phyloP scores from a whole-genome alignment of 2,888 invertebrate genomes.

The Conops quadrifasciatus region DNA sequence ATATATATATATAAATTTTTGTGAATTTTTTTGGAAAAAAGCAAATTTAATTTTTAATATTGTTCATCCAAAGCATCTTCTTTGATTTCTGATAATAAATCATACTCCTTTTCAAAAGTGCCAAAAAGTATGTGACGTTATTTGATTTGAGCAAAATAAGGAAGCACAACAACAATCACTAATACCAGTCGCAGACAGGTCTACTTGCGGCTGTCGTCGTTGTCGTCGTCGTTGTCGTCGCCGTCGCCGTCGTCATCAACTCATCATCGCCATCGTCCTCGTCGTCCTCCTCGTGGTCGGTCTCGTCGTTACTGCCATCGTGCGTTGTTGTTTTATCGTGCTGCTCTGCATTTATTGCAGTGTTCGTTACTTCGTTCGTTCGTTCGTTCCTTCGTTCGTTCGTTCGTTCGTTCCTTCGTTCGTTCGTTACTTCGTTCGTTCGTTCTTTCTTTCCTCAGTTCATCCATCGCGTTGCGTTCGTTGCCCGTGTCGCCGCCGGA shows the following conservation, averaged over 20 bases:
- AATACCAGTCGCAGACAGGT: not conserved
- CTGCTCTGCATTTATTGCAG: not conserved
- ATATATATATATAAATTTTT: no score
- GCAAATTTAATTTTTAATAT: no score
- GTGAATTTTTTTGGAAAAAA: no score
- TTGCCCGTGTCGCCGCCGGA: not conserved
- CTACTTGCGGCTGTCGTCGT: not conserved
- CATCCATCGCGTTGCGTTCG: not conserved
- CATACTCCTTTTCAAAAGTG: constrained; percentile 7
- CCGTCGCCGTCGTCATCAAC: not conserved
- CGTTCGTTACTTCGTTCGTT: not conserved
- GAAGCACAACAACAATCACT: not conserved
- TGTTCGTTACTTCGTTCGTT: not conserved
- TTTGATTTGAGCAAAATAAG: not conserved
- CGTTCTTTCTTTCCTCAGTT: not conserved
- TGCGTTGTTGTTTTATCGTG: not conserved
- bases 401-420: not conserved
- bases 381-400: not conserved
- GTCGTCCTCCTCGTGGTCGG: not conserved
- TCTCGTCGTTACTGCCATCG: not conserved
- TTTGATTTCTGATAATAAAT: no score
- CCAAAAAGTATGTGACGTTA: constrained; percentile 30
- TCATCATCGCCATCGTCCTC: not conserved
- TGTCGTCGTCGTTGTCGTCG: not conserved
- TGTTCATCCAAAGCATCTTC: no score